A percentile compares a stretch with the other conserved stretches of the same genome.
Conservation (phyloP, 2,113 vertebrate genomes). For the Aldabrachelys gigantea region DNA sequence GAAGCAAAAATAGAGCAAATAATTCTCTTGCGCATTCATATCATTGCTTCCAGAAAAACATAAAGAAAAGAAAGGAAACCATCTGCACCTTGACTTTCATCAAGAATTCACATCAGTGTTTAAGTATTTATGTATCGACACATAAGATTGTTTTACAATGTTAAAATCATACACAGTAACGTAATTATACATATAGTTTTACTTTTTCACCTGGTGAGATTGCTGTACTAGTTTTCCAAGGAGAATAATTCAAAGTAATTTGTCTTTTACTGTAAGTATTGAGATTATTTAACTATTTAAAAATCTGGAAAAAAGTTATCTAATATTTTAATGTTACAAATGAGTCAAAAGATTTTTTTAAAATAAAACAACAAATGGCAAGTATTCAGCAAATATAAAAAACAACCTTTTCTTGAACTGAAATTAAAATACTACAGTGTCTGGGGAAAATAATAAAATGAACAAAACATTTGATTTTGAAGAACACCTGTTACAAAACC, state of each 20-base stretch:
- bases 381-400: background rate
- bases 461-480: background rate
- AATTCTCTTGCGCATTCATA: background rate
- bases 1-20: background rate
- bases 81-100: background rate
- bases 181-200: background rate
- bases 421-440: background rate
- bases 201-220: background rate
- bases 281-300: too few species aligned
- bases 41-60: background rate
- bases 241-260: background rate
- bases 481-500: background rate
- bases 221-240: background rate
- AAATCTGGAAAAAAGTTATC: too few species aligned
- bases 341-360: background rate
- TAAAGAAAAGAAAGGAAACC: background rate
- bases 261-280: too few species aligned
- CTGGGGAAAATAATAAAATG: background rate
- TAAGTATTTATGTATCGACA: background rate
- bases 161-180: background rate
- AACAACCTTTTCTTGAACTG: background rate
- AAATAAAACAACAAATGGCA: background rate
- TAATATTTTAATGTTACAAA: background rate
- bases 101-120: background rate
- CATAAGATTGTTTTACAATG: background rate